Evolutionary conservation across 2,113 vertebrate genomes (phyloP).

Genomic region (Psittacara wagleri): DNA sequence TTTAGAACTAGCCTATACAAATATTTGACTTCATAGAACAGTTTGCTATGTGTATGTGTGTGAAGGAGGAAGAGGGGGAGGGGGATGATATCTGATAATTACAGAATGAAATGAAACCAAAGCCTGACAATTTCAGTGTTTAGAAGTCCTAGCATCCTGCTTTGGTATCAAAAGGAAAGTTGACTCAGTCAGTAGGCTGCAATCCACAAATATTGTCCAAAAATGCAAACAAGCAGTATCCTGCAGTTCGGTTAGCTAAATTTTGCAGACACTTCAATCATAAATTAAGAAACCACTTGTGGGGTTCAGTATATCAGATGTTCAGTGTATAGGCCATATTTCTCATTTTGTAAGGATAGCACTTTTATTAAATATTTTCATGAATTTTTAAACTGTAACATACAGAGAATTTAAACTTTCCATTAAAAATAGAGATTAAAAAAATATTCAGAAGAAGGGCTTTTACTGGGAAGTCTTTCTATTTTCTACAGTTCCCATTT

Average conservation of each 20-base stretch:
- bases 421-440: background rate
- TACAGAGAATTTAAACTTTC: background rate
- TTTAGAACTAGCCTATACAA: background rate
- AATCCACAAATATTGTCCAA: background rate
- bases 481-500: background rate
- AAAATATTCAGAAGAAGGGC: background rate
- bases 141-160: background rate
- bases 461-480: background rate
- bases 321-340: background rate
- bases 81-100: background rate
- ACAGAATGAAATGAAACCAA: background rate
- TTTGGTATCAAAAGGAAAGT: background rate
- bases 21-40: background rate
- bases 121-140: background rate
- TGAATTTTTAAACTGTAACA: background rate
- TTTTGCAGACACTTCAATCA: background rate
- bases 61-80: background rate
- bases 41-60: background rate
- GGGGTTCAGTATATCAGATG: background rate
- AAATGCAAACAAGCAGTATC: background rate
- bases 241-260: background rate
- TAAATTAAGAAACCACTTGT: background rate
- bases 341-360: background rate
- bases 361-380: background rate
- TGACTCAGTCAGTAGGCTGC: background rate